Base-by-base conservation (phyloP, 1,140 invertebrate genomes). In the Cylas formicarius region DNA sequence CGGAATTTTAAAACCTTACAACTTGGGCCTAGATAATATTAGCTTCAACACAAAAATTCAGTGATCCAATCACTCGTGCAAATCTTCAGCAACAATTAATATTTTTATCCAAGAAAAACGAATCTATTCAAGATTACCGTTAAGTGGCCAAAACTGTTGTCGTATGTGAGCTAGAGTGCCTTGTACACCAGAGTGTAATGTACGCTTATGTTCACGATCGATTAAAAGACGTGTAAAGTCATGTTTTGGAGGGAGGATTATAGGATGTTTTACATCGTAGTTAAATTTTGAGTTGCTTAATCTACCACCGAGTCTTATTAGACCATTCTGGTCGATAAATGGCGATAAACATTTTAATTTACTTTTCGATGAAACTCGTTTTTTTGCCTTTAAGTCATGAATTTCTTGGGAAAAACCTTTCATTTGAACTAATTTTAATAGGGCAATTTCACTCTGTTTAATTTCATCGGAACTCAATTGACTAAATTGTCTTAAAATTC, bases 301-400 rank as follows among this genome's bases (percentile, higher is more conserved):
- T 41, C 68, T 50, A 16, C 69, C 65, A 2, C 67, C 67, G 1
- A 71, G 64, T 4, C 66, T 47, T 20, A 71, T 27, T 8, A 68
- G n/a, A 6, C 57, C 54, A 9, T 58, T 9, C 13, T 60, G 10
- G 42, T 69, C 65, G 9, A 72, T 17, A 40, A 65, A 65, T 10
- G 66, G 67, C 16, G 53, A 57, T 10, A 70, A 48, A 26, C 38
- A 19, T 7, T 17, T 39, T 2, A 50, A 26, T 26, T 38, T 50
- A 13, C 48, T 50, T 8, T 33, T 39, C 4, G 10, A 18, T 4
- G 26, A 24, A 20, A 50, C 11, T 27, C 6, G 6, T 28, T 44
- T 35, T 4, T 32, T 29, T 18, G 0, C 7, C 21, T 35, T 41
- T 5, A 41, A 6, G 8, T 24, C 19, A 27, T 33, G 8, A 14